Evolutionary conservation across 2,888 invertebrate genomes (phyloP), one percentile per base, ranked within the genome.

Genomic region (Syrista parreyssii): DNA sequence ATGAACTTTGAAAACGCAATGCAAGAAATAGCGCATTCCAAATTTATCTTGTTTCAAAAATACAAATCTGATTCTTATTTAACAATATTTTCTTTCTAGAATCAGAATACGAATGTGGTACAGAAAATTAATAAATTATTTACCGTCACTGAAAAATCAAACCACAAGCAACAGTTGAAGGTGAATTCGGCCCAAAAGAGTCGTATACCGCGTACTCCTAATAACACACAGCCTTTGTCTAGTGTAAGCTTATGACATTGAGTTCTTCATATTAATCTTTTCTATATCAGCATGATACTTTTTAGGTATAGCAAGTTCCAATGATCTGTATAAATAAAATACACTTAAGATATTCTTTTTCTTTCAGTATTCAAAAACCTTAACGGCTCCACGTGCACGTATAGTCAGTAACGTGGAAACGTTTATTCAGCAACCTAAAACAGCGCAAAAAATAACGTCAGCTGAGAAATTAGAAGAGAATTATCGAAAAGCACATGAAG

Each of bases 351-450:
- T 9, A 55, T 55, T 55, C 23, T 15, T 55, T 6, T 79, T 74
- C 55, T 86, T 86, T 80, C 75, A 88, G 88, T 80, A 83, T 78
- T 76, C 80, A 55, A 35, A 93, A 92, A 68, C 80, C 78, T 79
- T 84, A 86, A 92, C 79, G 78, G 89, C n/a, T 89, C 91, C 83
- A 82, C 91, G 91, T 1, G 82, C 89, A 36, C 90, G 90, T 81
- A 87, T 90, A 73, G 84, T 91, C 0, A 86, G 90, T 0, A 34
- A 82, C 72, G 71, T 87, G 74, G 79, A 92, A 83, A 84, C 88
- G 79, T 73, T 83, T 78, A 55, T 87, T 86, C 35, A 86, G 68
- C 76, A 85, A 89, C 0, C 92, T 91, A 40, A 90, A 92, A 0
- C 92, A 3, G 79, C 85, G 0, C 84, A 80, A 9, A 90, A 90